Evolutionary conservation across 2,113 vertebrate species (phyloP), one percentile per base, ranked within the genome.

Genomic region (Verasper variegatus): DNA sequence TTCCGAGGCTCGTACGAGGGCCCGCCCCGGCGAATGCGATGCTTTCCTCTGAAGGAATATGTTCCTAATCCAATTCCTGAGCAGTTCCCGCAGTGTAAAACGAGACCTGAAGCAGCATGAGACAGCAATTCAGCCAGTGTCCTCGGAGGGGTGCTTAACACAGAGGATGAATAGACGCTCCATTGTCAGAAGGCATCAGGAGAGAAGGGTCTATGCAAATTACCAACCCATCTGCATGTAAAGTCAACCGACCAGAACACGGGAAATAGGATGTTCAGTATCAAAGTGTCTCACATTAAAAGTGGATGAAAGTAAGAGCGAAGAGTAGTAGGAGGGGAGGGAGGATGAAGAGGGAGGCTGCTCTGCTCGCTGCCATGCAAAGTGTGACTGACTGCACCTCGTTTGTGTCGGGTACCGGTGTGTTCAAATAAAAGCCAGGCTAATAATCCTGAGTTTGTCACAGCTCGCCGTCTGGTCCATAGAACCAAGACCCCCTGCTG

Each of bases 221-320:
- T 76, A 83, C 76, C 60, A 77, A 60, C 60, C 82, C 83, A 85
- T 92, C 84, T 85, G 86, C 85, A 83, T 90, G 86, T 88, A 88
- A 86, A 91, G 76, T 77, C 87, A 74, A 73, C 76, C 75, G 81
- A 89, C 82, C 89, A 88, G 86, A 91, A 88, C 84, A 85, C 56
- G 56, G 80, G 77, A 84, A 90, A 92, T 85, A 61, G 84, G 83
- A 88, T 87, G 92, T 89, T 91, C 74, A 71, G 78, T 85, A 92
- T 93, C 92, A 93, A 91, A 92, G 86, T 90, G 89, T 83, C 78
- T 71, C 80, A 86, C 86, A 77, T 90, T 87, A 81, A 81, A 83
- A 83, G 83, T 81, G 82, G 85, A 90, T 79, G 81, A 88, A 91
- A 90, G 85, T 71, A 52, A 76, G 71, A 75, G 54, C 69, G 55